These are phyloP conservation scores for Leptodactylus fallax DNA, from an alignment of 2,797 vertebrate species.

Conservation along the genomic window DNA sequence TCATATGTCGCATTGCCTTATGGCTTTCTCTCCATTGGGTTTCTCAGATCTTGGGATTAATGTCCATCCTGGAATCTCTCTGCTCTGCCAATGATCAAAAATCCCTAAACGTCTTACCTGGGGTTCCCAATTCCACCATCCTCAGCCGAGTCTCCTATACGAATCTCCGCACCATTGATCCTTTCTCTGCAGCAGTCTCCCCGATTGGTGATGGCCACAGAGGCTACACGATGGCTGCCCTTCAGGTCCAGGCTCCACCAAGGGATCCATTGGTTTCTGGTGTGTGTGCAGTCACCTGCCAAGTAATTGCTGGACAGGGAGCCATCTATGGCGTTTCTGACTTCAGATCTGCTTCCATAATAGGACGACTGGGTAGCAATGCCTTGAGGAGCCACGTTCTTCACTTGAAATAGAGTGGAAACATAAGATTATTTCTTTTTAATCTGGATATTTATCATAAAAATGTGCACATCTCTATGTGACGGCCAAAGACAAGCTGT, in stretches of 20 bases:
- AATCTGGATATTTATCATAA: too few relatives aligned
- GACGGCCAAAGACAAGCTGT: too few relatives aligned
- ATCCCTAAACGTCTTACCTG: slow-evolving; percentile 41
- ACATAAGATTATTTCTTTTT: background rate
- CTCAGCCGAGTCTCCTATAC: slow-evolving; percentile 53
- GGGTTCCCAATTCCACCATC: slow-evolving; percentile 60
- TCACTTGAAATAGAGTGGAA: slow-evolving; percentile 15
- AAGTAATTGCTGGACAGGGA: slow-evolving; percentile 58
- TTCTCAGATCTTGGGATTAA: background rate
- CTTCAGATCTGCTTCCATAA: slow-evolving; percentile 6
- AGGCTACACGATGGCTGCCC: slow-evolving; percentile 45
- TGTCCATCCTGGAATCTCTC: background rate
- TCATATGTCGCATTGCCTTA: background rate
- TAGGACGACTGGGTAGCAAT: slow-evolving; percentile 50
- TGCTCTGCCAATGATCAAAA: background rate
- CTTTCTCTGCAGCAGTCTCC: slow-evolving; percentile 60
- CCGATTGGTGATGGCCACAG: slow-evolving; percentile 63
- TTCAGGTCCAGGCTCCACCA: slow-evolving; percentile 63
- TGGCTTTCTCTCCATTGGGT: background rate
- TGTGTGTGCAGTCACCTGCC: slow-evolving; percentile 58
- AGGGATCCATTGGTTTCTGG: slow-evolving; percentile 35
- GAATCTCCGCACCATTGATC: slow-evolving; percentile 61
- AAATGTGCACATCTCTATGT: too few relatives aligned
- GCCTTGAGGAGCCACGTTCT: slow-evolving; percentile 52
- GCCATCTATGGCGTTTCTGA: slow-evolving; percentile 55